Percentiles rank a stretch among this genome's conserved stretches.
phyloP scores from a whole-genome alignment of 1,140 invertebrate species.

The Drosophila gunungcola region DNA sequence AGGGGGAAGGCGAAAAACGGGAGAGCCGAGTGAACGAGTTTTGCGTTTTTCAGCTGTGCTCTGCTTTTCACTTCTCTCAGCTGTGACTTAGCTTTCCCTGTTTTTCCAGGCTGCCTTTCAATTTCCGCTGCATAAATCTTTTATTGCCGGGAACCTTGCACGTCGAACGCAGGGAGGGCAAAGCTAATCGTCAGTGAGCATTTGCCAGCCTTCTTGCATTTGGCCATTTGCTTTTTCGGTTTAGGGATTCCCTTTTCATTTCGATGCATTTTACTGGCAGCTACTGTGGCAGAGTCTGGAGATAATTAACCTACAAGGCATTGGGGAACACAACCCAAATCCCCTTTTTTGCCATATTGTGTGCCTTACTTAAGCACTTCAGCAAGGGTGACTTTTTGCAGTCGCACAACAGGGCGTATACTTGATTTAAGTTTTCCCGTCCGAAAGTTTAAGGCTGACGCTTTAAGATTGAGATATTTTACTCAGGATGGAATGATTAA shows the following conservation, averaged over 20 bases:
- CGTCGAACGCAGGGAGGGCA: conserved; percentile 39
- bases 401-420: conserved; percentile 50
- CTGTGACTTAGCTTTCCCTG: conserved; percentile 42
- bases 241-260: conserved; percentile 7
- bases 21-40: conserved; percentile 60
- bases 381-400: conserved; percentile 19
- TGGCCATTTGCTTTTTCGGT: conserved; percentile 27
- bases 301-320: conserved; percentile 27
- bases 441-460: conserved; percentile 1
- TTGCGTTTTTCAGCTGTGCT: conserved; percentile 39
- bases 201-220: conserved; percentile 30
- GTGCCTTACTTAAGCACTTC: conserved; percentile 61
- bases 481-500: conserved; percentile 15
- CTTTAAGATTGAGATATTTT: not conserved
- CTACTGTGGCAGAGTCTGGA: conserved; percentile 1
- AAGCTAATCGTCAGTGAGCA: conserved; percentile 71
- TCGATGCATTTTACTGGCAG: conserved; percentile 11
- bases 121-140: conserved; percentile 78
- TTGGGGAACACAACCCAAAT: conserved; percentile 1
- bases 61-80: conserved; percentile 33
- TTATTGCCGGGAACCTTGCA: conserved; percentile 61
- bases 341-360: not conserved
- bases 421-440: conserved; percentile 27
- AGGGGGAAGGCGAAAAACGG: not conserved
- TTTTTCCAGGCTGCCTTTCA: conserved; percentile 42